These are phyloP conservation scores for Oreochromis niloticus DNA, from an alignment of 2,113 vertebrate species.

Conservation along the genomic window DNA sequence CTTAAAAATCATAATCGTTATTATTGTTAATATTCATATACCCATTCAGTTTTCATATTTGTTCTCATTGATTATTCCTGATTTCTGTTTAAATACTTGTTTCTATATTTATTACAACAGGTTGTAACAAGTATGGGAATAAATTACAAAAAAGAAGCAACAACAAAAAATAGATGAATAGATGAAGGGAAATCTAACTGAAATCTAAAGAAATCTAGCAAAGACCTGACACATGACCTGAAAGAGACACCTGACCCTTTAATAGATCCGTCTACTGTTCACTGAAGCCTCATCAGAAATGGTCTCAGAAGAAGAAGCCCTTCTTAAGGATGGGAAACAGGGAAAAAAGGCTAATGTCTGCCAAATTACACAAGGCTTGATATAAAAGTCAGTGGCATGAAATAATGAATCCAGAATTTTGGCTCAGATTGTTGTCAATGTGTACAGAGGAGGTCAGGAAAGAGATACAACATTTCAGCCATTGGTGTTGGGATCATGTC, in stretches of 20 bases:
- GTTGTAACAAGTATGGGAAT: neutral
- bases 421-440: neutral
- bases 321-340: neutral
- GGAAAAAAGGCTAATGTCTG: neutral
- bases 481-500: neutral
- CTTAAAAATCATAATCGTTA: neutral
- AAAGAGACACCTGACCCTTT: neutral
- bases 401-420: neutral
- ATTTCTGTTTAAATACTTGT: neutral
- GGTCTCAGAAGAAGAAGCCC: neutral
- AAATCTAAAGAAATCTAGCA: neutral
- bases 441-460: neutral
- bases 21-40: neutral
- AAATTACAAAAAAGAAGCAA: neutral
- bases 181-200: neutral
- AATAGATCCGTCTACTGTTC: neutral
- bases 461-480: neutral
- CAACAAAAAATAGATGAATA: neutral
- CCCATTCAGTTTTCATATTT: neutral
- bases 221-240: neutral
- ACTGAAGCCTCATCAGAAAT: neutral
- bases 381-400: neutral
- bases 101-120: neutral
- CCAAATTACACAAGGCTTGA: neutral
- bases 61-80: neutral